Conservation (phyloP, 2,888 invertebrate genomes). For the Rotaria sp. region DNA sequence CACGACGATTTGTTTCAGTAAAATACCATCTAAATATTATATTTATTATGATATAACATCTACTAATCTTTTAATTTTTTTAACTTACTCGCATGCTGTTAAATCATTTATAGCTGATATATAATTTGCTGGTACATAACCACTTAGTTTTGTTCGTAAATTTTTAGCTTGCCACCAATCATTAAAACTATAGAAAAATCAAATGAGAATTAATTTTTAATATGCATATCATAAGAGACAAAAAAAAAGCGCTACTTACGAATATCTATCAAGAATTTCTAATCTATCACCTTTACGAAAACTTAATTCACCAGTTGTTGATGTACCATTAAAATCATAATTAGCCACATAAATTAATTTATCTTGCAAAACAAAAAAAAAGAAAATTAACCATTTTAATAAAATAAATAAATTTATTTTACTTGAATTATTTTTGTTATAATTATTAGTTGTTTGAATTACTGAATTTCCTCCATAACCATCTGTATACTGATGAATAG, state of each 20-base stretch:
- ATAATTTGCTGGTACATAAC: conserved; percentile 41
- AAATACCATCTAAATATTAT: conserved; percentile 38
- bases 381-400: background rate
- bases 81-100: conserved; percentile 37
- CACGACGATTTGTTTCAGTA: conserved; percentile 40
- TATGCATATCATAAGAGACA: background rate
- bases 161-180: conserved; percentile 41
- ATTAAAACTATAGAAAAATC: conserved; percentile 31
- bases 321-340: conserved; percentile 26
- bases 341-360: conserved; percentile 19
- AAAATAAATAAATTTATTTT: background rate
- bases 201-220: background rate
- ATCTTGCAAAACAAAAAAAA: background rate
- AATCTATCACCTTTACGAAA: conserved; percentile 10
- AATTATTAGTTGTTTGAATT: background rate
- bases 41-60: no score
- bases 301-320: background rate
- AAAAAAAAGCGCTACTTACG: background rate
- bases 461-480: background rate
- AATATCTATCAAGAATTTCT: conserved; percentile 21
- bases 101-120: conserved; percentile 40
- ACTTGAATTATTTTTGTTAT: background rate
- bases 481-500: background rate
- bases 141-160: conserved; percentile 37
- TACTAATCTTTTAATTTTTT: background rate